Percentiles rank a stretch among this genome's conserved stretches.
phyloP scores from a whole-genome alignment of 2,113 vertebrate species.

The Anthoscopus minutus region DNA sequence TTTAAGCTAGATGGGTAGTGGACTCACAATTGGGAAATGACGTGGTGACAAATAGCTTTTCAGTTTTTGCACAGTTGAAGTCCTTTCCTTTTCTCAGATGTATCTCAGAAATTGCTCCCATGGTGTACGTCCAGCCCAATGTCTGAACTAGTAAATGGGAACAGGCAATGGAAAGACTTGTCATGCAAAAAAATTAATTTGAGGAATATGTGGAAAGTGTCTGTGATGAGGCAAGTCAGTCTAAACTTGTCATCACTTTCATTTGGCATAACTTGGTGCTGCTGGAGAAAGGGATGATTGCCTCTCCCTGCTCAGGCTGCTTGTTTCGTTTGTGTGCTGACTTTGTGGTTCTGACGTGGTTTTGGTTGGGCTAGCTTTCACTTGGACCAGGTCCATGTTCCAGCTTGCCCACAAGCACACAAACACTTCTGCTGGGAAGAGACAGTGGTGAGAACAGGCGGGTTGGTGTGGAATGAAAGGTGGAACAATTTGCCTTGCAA shows the following conservation, averaged over 20 bases:
- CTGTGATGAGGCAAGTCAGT: slow-evolving; percentile 4
- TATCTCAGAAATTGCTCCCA: neutral
- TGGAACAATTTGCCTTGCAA: neutral
- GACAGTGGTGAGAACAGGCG: neutral
- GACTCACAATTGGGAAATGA: neutral
- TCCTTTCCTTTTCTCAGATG: neutral
- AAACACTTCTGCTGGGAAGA: slow-evolving; percentile 22
- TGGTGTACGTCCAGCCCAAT: neutral
- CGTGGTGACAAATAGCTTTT: neutral
- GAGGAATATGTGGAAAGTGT: slow-evolving; percentile 30
- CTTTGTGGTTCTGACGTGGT: neutral
- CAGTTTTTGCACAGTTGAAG: neutral
- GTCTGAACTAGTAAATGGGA: slow-evolving; percentile 9
- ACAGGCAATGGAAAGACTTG: slow-evolving; percentile 28
- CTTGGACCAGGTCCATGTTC: neutral
- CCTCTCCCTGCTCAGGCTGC: slow-evolving; percentile 4
- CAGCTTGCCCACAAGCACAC: neutral
- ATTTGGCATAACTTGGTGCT: neutral
- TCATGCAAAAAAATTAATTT: neutral
- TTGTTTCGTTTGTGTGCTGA: neutral
- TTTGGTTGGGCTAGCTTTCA: slow-evolving; percentile 27
- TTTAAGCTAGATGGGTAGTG: slow-evolving; percentile 10
- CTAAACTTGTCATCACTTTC: slow-evolving; percentile 47
- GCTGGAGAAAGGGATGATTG: neutral
- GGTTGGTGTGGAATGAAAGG: slow-evolving; percentile 25